These are phyloP conservation scores for Thecocarcelia acutangulata DNA, from an alignment of 2,888 invertebrate species.

Conservation along the genomic window DNA sequence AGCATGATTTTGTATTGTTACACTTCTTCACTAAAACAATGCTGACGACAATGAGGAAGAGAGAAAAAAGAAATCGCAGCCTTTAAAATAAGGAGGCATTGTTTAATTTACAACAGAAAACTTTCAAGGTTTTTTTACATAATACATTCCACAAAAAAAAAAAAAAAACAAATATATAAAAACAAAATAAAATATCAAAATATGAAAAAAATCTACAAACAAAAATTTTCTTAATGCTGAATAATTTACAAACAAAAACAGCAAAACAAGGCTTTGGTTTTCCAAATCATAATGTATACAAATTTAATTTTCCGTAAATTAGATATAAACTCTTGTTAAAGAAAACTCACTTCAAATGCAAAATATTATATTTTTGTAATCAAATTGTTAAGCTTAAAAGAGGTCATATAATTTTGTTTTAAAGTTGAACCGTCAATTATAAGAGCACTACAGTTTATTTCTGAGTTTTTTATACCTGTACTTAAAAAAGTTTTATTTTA, in stretches of 20 bases:
- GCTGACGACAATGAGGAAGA: background rate
- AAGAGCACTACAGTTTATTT: no score
- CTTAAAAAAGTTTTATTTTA: no score
- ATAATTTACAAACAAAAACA: background rate
- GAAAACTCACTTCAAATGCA: no score
- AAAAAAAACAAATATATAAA: background rate
- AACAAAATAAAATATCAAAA: background rate
- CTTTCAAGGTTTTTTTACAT: conserved; percentile 50
- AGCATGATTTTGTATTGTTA: conserved; percentile 36
- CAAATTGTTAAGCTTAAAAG: no score
- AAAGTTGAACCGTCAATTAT: no score
- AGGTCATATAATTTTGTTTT: no score
- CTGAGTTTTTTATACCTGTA: no score
- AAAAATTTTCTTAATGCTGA: background rate
- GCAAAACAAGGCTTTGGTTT: background rate
- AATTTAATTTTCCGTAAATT: no score
- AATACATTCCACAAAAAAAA: conserved; percentile 3
- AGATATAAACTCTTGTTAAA: no score
- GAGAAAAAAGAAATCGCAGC: conserved; percentile 10
- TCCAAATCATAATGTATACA: background rate
- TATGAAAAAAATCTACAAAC: background rate
- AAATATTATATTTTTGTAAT: no score
- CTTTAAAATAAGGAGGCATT: conserved; percentile 56
- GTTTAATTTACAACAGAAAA: conserved; percentile 53
- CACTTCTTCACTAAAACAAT: conserved; percentile 20